Evolutionary conservation across 2,888 invertebrate genomes (phyloP), one percentile per base, ranked within the genome.

Genomic region (Scaptomyza flava): DNA sequence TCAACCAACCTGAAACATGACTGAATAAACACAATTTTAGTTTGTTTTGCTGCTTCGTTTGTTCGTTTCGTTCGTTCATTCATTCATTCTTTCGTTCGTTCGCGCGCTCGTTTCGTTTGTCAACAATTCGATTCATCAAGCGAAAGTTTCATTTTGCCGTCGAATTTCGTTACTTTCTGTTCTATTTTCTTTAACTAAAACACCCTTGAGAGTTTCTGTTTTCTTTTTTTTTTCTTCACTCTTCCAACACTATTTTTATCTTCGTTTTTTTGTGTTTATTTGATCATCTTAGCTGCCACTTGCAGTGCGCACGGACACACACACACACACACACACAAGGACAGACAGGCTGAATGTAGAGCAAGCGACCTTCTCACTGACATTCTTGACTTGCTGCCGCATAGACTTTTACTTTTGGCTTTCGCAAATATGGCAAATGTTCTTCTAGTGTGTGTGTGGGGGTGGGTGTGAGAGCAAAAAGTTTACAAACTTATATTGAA

Each of bases 71-170:
- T 47, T 61, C 59, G 14, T 33, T 31, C 45, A 30, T 12, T 57
- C 34, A 23, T 33, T 48, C 31, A 1, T 50, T 61, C 46, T 14
- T 33, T 33, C 23, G 23, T 11, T 46, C 38, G 38, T 30, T 50
- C 50, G 2, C 34, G 34, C 34, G 50, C 9, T 51, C 38, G 38
- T 34, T 62, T 62, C 34, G 81, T 81, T 84, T 84, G 83, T 87
- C 85, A 84, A 84, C 83, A 87, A 84, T 87, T 84, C 85, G 87
- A 84, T 84, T 87, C 87, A 84, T 84, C 87, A 84, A 81, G 82
- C 70, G 69, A 79, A 87, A 84, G 82, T 83, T 83, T 75, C 68
- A 65, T 68, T 69, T 71, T 72, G 69, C 61, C 51, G 46, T 57
- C 57, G 72, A 76, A 81, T 78, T 86, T 83, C 50, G 84, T 86